Evolutionary conservation across 1,140 invertebrate species (phyloP).

Genomic region (Zaprionus gabonicus): DNA sequence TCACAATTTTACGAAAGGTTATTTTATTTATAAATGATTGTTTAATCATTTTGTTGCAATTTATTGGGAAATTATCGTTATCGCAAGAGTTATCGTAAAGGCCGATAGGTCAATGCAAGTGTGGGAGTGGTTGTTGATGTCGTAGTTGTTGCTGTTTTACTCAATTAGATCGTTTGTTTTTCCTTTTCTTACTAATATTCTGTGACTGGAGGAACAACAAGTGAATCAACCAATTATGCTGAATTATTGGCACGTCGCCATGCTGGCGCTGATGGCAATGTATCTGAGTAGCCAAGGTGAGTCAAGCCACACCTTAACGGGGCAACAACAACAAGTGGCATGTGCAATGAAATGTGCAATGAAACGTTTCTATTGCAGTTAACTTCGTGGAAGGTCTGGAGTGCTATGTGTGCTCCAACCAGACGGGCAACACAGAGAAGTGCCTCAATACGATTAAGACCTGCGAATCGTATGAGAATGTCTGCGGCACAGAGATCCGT

Average conservation of each 20-base stretch:
- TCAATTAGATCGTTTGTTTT: constrained; percentile 40
- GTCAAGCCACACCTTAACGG: constrained; percentile 60
- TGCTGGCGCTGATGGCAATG: constrained; percentile 55
- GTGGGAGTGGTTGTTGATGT: constrained; percentile 68
- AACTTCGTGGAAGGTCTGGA: constrained; percentile 90
- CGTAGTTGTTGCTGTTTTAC: constrained; percentile 34
- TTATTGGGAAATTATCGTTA: constrained; percentile 19
- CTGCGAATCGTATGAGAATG: constrained; percentile 94
- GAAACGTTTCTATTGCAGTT: constrained; percentile 43
- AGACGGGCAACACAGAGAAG: constrained; percentile 97
- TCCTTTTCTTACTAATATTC: constrained; percentile 21
- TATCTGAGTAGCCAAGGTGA: constrained; percentile 67
- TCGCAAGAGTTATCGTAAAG: constrained; percentile 21
- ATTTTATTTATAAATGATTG: background rate
- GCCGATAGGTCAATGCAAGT: constrained; percentile 6
- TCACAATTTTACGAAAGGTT: background rate
- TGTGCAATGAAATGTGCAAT: background rate
- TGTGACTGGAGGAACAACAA: background rate
- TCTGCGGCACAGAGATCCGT: constrained; percentile 94
- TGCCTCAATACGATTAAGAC: constrained; percentile 96
- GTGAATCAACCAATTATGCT: constrained; percentile 3
- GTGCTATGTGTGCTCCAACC: constrained; percentile 97
- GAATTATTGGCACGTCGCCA: constrained; percentile 63
- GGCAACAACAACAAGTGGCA: background rate
- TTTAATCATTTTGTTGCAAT: background rate